Evolutionary conservation across 2,113 vertebrate species (phyloP).

Genomic region (Brachyistius frenatus): DNA sequence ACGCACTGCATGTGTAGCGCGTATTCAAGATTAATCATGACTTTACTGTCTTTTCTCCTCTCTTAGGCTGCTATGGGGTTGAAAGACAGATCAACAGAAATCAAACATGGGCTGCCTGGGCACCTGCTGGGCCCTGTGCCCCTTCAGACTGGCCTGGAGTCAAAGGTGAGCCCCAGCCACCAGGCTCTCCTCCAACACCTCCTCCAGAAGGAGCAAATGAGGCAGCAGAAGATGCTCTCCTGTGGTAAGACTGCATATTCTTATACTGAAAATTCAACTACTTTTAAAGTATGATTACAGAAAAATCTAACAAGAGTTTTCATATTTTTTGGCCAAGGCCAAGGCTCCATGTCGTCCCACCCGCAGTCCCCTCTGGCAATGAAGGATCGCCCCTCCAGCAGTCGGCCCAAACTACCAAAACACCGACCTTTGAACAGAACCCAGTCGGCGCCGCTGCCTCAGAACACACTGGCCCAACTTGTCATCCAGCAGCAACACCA

Average conservation of each 20-base stretch:
- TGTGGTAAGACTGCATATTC: conserved; percentile 83
- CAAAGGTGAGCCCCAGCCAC: conserved; percentile 95
- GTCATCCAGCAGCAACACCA: conserved; percentile 99
- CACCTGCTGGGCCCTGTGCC: conserved; percentile 89
- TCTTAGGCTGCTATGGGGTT: conserved; percentile 89
- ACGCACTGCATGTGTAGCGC: not conserved
- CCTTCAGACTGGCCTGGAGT: conserved; percentile 89
- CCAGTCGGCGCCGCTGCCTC: conserved; percentile 96
- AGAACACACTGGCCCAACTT: conserved; percentile 95
- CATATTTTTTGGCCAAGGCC: conserved; percentile 67
- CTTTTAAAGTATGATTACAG: too few relatives aligned
- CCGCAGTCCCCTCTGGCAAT: conserved; percentile 92
- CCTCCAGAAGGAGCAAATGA: conserved; percentile 96
- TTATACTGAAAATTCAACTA: too few relatives aligned
- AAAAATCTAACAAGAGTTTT: not conserved
- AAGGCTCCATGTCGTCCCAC: conserved; percentile 89
- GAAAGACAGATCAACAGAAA: conserved; percentile 89
- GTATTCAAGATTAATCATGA: not conserved
- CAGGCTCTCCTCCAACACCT: conserved; percentile 98
- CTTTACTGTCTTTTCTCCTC: not conserved
- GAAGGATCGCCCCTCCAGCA: conserved; percentile 90
- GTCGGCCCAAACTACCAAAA: conserved; percentile 93
- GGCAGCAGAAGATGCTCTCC: conserved; percentile 94
- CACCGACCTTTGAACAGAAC: conserved; percentile 96
- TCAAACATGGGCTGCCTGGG: conserved; percentile 88